Conservation (phyloP, 1,140 invertebrate species). For the Wasmannia auropunctata region DNA sequence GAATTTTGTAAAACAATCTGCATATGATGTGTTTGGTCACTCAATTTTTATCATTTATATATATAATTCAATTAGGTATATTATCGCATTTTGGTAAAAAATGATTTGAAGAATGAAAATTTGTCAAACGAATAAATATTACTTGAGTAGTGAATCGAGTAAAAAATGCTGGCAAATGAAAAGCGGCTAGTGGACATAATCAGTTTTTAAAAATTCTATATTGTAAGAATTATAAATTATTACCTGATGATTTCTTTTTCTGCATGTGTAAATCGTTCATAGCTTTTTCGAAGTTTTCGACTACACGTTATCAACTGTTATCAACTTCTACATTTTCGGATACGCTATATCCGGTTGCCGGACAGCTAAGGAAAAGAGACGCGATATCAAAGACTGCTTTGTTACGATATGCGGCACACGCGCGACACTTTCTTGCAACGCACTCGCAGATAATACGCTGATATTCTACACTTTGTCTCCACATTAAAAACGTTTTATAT, state of each 20-base stretch:
- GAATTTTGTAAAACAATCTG: not conserved
- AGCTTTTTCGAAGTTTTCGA: not conserved
- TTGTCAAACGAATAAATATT: not conserved
- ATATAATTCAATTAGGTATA: too few species aligned
- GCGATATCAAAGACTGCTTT: constrained; percentile 46
- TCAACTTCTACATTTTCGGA: constrained; percentile 33
- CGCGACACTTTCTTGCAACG: constrained; percentile 30
- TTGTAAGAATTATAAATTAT: not conserved
- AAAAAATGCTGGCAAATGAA: not conserved
- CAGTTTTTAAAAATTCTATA: not conserved
- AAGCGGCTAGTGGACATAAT: not conserved
- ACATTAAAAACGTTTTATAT: not conserved
- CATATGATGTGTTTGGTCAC: not conserved
- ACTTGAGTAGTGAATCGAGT: not conserved
- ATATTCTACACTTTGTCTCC: not conserved
- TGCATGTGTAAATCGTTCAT: too few species aligned
- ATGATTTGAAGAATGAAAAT: too few species aligned
- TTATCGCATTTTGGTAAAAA: not conserved
- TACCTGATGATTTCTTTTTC: not conserved
- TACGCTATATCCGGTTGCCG: not conserved
- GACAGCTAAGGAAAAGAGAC: not conserved
- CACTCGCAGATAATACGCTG: not conserved
- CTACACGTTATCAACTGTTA: not conserved
- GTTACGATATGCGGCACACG: not conserved
- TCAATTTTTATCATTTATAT: constrained; percentile 20